phyloP scores from a whole-genome alignment of 2,113 vertebrate genomes.

The Xiphophorus couchianus region DNA sequence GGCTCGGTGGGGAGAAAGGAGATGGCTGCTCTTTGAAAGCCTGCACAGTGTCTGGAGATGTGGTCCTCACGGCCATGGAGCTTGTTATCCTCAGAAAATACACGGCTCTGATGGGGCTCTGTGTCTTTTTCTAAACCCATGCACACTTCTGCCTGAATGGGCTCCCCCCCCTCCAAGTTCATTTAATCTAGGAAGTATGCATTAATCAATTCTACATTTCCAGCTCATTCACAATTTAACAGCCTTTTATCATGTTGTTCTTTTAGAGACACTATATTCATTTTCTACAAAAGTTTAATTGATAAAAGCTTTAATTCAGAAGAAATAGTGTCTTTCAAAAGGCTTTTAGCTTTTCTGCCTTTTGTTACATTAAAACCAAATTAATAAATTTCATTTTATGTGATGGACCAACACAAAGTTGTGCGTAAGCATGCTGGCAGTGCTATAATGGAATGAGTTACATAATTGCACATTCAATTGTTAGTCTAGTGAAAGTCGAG shows the following conservation, averaged over 20 bases:
- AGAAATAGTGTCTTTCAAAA: neutral
- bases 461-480: neutral
- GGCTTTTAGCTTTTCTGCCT: neutral
- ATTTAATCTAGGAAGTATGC: constrained; percentile 26
- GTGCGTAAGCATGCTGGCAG: neutral
- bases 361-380: no score
- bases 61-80: constrained; percentile 52
- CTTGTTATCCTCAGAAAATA: constrained; percentile 65
- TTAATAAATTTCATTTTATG: neutral
- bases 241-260: neutral
- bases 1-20: constrained; percentile 48
- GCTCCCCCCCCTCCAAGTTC: constrained; percentile 26
- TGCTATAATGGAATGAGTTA: neutral
- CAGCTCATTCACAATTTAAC: neutral
- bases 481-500: no score
- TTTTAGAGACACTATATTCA: neutral
- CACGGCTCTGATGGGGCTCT: constrained; percentile 33
- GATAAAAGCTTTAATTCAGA: neutral
- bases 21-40: constrained; percentile 66
- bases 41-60: constrained; percentile 62
- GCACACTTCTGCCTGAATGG: constrained; percentile 47
- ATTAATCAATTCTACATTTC: constrained; percentile 9
- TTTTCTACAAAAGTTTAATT: neutral
- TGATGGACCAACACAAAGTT: neutral
- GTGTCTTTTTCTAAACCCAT: constrained; percentile 45